Evolutionary conservation across 2,888 invertebrate genomes (phyloP), one percentile per base, ranked within the genome.

Genomic region (Laspeyria flexula): DNA sequence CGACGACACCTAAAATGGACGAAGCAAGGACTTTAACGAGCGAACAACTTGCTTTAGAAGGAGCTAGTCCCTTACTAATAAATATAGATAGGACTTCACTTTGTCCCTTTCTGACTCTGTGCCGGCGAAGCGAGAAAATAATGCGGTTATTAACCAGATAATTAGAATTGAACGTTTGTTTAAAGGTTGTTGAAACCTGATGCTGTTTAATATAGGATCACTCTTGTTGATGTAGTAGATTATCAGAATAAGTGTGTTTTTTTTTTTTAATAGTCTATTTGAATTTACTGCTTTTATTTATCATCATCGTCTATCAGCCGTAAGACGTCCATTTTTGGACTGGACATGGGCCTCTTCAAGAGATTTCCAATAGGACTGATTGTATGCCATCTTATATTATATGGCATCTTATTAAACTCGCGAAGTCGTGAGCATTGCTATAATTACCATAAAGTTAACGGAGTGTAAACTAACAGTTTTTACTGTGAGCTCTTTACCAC

Each of bases 1-100:
- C 80, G 76, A 69, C 76, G 60, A 47, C 54, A 58, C 83, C 83
- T 78, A 76, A 88, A 81, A 87, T 77, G 86, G 87, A 73, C 70
- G 55, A 56, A 66, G 63, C 71, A 72, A 76, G 71, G 68, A 69
- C 74, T 79, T 75, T 85, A 88, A 86, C 83, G 83, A 88, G 77
- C 75, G 51, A 58, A 66, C 65, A 72, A 71, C 71, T 69, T 50
- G 64, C 60, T 60, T 59, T 70, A 64, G n/a, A n/a, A 74, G 75
- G 71, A 73, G 68, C 68, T 65, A 69, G 66, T 59, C 70, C 72
- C 49, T 63, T 68, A 62, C 46, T 63, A 57, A 68, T 67, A 73
- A 67, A 71, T 67, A 72, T 65, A 55, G 50, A 58, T 49, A 62
- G 34, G 44, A 55, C 44, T 47, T 54, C 38, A 12, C 43, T 16